Evolutionary conservation across 2,113 vertebrate species (phyloP), one percentile per base, ranked within the genome.

Genomic region (Parotia lawesii): DNA sequence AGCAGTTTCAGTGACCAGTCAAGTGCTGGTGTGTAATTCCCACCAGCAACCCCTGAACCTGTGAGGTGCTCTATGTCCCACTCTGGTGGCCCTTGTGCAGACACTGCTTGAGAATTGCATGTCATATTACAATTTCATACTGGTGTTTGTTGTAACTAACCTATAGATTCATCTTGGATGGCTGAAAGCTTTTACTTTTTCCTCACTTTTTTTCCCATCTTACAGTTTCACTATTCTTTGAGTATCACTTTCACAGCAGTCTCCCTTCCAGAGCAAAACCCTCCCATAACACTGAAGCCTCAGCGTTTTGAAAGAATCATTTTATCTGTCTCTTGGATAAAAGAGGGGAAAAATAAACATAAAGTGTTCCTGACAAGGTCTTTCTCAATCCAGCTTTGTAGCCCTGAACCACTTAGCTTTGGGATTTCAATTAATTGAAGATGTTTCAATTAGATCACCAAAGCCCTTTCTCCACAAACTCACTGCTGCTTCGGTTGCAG

Each of bases 281-380:
- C 8, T 85, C 23, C 31, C 14, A 23, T 1, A 37, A 6, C 44
- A 28, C 6, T 16, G 45, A 80, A 76, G 17, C 37, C 27, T 42
- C 51, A 8, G n/a, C 3, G 1, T 48, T 83, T 47, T 19, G 19
- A 40, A 85, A 80, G 4, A 38, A 65, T 37, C 0, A 1, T 12
- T 86, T 94, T 61, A 48, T 58, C 37, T n/a, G 6, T 2, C 3
- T 29, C 65, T 54, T 50, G 20, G 31, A 40, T 22, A 33, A 25
- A 25, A 22, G 15, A 4, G 16, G 6, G 4, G 4, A 1, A 28
- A 56, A 42, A 20, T 1, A 9, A 25, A 37, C 11, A 35, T 6
- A 14, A 12, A 4, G 1, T 7, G 9, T 56, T 54, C 14, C 53
- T 69, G 58, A 17, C 16, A 28, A 57, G 61, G 10, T 35, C 27